phyloP scores from a whole-genome alignment of 2,797 vertebrate genomes.

The Myotis vivesi region DNA sequence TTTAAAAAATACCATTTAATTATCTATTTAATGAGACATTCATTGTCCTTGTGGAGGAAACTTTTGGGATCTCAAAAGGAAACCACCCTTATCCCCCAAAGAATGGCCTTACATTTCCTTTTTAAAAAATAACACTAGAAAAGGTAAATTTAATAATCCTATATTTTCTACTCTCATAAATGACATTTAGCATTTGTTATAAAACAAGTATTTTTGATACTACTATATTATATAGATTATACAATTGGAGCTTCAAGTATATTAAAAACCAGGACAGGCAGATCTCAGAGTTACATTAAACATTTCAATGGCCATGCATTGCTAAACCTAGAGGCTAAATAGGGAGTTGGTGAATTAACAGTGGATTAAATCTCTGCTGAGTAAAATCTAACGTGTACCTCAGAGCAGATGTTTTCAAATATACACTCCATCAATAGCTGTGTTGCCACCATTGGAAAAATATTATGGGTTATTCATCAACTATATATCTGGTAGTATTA shows the following conservation, averaged over 20 bases:
- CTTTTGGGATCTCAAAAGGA: background rate
- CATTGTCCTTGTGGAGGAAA: background rate
- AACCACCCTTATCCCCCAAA: background rate
- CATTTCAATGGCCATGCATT: background rate
- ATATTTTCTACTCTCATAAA: background rate
- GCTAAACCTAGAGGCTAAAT: background rate
- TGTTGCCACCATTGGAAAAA: background rate
- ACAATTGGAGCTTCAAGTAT: background rate
- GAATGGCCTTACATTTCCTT: background rate
- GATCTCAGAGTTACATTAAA: background rate
- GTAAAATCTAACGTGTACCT: background rate
- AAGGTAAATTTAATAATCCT: background rate
- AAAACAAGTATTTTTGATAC: background rate
- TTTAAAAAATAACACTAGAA: background rate
- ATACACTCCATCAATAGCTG: background rate
- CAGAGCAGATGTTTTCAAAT: conserved; percentile 37
- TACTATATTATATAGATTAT: background rate
- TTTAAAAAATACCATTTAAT: background rate
- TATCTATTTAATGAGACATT: background rate
- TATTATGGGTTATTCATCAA: background rate
- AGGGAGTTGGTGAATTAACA: conserved; percentile 31
- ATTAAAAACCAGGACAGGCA: background rate
- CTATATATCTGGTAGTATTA: background rate
- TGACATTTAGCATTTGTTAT: background rate
- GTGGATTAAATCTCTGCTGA: background rate